Evolutionary conservation across 2,113 vertebrate species (phyloP).

Genomic region (Muscicapa adusta): DNA sequence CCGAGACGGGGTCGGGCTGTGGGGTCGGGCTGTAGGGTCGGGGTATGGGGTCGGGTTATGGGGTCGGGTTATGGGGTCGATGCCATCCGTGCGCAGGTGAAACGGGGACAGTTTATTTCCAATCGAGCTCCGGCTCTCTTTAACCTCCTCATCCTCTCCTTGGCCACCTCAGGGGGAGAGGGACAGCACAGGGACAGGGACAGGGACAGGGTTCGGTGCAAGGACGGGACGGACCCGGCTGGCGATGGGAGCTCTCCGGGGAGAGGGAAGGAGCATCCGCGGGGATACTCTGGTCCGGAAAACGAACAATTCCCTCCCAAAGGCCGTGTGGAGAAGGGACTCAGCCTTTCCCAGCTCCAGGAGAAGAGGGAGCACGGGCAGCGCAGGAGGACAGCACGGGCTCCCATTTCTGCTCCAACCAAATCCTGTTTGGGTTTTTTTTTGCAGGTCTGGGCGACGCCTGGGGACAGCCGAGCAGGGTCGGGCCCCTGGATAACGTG

Average conservation of each 20-base stretch:
- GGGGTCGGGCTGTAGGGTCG: too few relatives aligned
- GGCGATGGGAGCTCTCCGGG: background rate
- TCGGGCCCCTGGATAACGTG: constrained; percentile 84
- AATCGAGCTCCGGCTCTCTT: background rate
- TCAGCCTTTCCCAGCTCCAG: background rate
- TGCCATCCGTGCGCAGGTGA: background rate
- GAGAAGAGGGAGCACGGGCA: background rate
- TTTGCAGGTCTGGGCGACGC: constrained; percentile 85
- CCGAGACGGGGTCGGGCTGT: too few relatives aligned
- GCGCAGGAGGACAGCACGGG: fast-evolving
- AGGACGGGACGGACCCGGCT: background rate
- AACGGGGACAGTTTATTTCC: background rate
- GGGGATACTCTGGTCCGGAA: background rate
- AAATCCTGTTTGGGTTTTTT: background rate
- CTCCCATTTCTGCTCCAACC: background rate
- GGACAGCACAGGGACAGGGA: background rate
- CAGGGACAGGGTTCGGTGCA: too few relatives aligned
- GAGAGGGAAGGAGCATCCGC: fast-evolving
- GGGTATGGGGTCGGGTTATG: background rate
- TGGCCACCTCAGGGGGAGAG: background rate
- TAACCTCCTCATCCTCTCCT: background rate
- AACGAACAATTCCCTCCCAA: background rate
- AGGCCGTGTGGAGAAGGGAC: fast-evolving
- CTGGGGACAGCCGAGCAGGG: constrained; percentile 81
- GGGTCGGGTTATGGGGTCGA: background rate